Evolutionary conservation across 2,113 vertebrate species (phyloP).

Genomic region (Aleadryas rufinucha): DNA sequence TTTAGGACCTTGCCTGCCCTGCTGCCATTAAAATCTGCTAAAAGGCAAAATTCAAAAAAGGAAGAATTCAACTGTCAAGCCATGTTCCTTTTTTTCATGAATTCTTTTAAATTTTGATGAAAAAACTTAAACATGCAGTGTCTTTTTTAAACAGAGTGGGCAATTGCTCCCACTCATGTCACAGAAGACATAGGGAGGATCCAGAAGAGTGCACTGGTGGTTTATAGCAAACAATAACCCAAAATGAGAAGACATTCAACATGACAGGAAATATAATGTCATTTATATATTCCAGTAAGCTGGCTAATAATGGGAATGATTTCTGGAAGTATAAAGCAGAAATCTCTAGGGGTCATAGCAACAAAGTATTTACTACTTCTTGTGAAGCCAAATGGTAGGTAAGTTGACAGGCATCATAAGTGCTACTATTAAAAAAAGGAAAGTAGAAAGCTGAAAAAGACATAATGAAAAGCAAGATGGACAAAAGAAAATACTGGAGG

Average conservation of each 20-base stretch:
- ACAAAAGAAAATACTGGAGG: not conserved
- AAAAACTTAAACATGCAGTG: not conserved
- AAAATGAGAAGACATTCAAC: not conserved
- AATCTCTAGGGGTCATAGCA: not conserved
- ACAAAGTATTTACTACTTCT: not conserved
- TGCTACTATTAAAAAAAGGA: not conserved
- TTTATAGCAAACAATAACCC: not conserved
- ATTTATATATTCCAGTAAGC: not conserved
- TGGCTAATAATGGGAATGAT: not conserved
- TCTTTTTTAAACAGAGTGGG: not conserved
- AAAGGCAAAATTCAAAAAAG: not conserved
- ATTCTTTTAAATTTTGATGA: not conserved
- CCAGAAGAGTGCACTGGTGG: not conserved
- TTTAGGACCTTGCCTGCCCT: not conserved
- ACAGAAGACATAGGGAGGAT: not conserved
- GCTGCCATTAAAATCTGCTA: not conserved
- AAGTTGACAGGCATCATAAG: not conserved
- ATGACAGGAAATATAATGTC: not conserved
- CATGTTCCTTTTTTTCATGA: not conserved
- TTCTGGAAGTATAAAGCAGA: not conserved
- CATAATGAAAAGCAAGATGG: not conserved
- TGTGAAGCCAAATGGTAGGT: not conserved
- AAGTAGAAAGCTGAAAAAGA: not conserved
- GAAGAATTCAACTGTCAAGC: not conserved
- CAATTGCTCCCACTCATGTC: not conserved